A percentile compares a stretch with the other conserved stretches of the same genome.
Evolutionary conservation across 2,888 invertebrate genomes (phyloP).

Genomic region (Andricus quercusramuli): DNA sequence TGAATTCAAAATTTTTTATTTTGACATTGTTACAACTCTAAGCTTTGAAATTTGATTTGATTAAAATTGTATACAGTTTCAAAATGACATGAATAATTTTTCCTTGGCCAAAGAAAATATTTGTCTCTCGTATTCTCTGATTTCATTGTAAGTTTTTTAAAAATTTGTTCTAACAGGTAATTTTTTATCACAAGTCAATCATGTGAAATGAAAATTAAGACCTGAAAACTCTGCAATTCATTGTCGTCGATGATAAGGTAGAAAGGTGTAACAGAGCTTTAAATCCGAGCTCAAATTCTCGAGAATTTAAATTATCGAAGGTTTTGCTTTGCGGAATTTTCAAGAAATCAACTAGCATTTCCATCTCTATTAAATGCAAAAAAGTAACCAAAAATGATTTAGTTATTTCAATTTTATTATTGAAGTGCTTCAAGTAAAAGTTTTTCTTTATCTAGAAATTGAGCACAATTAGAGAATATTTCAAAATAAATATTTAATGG

Average conservation of each 20-base stretch:
- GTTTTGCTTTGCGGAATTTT: not conserved
- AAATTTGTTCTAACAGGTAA: not conserved
- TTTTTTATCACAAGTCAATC: not conserved
- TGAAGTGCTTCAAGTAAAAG: too few species aligned
- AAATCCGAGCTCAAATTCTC: slow-evolving; percentile 1
- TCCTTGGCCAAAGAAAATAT: too few species aligned
- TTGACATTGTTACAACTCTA: too few species aligned
- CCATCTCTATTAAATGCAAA: not conserved
- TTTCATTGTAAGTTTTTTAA: too few species aligned
- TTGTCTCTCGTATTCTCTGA: too few species aligned
- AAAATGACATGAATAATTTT: too few species aligned
- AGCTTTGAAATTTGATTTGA: too few species aligned
- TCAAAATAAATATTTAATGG: not conserved
- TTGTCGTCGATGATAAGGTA: slow-evolving; percentile 26
- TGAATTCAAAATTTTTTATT: too few species aligned
- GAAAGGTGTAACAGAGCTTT: slow-evolving; percentile 5
- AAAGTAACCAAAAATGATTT: not conserved
- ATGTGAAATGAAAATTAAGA: not conserved
- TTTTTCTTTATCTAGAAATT: not conserved
- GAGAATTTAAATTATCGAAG: not conserved
- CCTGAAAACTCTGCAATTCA: slow-evolving; percentile 6
- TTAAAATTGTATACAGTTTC: too few species aligned
- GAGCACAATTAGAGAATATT: not conserved
- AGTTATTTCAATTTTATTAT: too few species aligned
- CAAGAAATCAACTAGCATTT: not conserved